Evolutionary conservation across 2,113 vertebrate genomes (phyloP).

Genomic region (Sterrhoptilus dennistouni): DNA sequence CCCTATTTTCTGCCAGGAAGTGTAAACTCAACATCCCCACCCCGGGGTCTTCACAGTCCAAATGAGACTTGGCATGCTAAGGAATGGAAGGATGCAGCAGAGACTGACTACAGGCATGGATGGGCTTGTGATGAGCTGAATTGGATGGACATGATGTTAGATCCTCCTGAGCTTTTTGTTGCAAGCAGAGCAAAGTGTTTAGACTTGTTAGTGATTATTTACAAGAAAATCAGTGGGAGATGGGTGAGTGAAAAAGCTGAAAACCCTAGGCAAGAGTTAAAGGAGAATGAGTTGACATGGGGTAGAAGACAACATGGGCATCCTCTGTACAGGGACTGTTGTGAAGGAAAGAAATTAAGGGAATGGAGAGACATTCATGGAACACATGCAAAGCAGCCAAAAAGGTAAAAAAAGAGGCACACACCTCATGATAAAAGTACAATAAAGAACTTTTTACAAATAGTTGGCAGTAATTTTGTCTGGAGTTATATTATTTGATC

Average conservation of each 20-base stretch:
- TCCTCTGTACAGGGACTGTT: background rate
- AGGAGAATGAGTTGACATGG: background rate
- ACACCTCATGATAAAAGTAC: background rate
- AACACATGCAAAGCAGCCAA: background rate
- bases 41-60: background rate
- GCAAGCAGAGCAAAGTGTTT: background rate
- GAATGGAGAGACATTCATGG: background rate
- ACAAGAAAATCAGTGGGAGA: background rate
- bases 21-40: background rate
- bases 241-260: background rate
- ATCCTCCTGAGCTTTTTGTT: background rate
- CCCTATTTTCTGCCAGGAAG: background rate
- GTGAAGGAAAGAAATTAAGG: background rate
- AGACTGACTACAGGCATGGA: background rate
- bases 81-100: background rate
- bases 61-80: background rate
- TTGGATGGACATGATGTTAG: background rate
- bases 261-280: background rate
- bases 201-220: background rate
- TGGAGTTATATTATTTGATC: background rate
- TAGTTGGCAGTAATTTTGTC: background rate
- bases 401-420: background rate
- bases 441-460: background rate
- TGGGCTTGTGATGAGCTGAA: background rate
- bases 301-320: background rate